These are phyloP conservation scores for Penaeus vannamei DNA, from an alignment of 1,140 invertebrate species.

Conservation along the genomic window DNA sequence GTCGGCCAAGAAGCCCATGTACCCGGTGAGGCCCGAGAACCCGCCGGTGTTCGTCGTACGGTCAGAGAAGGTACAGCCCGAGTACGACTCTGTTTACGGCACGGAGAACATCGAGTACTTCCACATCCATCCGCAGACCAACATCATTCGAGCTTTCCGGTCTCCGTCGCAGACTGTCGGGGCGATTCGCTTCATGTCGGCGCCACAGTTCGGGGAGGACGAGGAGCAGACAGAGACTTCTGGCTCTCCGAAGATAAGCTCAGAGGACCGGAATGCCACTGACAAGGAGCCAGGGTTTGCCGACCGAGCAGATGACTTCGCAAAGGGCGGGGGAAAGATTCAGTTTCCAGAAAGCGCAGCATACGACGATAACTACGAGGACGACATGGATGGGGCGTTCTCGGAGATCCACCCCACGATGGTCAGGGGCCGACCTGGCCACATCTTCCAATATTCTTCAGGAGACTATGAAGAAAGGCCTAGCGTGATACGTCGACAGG, in stretches of 20 bases:
- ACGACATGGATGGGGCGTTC: slow-evolving; percentile 54
- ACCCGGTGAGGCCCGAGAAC: slow-evolving; percentile 63
- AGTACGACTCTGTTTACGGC: slow-evolving; percentile 63
- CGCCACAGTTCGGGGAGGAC: slow-evolving; percentile 12
- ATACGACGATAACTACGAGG: background rate
- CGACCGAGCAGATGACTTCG: slow-evolving; percentile 23
- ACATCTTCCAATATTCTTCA: background rate
- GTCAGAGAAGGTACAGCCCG: slow-evolving; percentile 52
- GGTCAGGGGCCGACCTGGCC: slow-evolving; percentile 23
- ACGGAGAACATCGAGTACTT: slow-evolving; percentile 67
- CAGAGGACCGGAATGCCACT: background rate
- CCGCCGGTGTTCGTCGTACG: slow-evolving; percentile 65
- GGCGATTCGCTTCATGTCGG: slow-evolving; percentile 38
- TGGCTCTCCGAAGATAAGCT: background rate
- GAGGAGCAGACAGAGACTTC: background rate
- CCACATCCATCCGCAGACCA: slow-evolving; percentile 63
- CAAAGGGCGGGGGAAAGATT: background rate
- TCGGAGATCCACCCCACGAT: slow-evolving; percentile 45
- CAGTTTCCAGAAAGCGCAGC: background rate
- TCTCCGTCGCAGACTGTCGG: slow-evolving; percentile 39
- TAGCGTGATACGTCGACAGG: too few relatives aligned
- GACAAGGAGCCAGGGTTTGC: slow-evolving; percentile 37
- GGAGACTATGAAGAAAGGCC: too few relatives aligned
- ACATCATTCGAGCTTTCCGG: slow-evolving; percentile 49
- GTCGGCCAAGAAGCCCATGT: slow-evolving; percentile 57